Base-by-base conservation (phyloP, 2,797 vertebrate species). In the Helostoma temminkii region DNA sequence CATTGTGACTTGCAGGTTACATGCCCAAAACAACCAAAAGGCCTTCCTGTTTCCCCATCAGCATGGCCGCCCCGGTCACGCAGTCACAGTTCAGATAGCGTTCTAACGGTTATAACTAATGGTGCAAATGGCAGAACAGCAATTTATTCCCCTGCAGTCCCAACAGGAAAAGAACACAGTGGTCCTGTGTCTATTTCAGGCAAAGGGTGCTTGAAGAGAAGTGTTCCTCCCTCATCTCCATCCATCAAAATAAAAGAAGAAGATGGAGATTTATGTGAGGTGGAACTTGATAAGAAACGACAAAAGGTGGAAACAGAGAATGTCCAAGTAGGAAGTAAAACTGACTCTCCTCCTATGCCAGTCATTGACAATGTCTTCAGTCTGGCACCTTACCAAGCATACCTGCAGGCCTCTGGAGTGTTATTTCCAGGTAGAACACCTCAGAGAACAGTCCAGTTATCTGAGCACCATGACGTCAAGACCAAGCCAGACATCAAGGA, bases 291-390 rank as follows among this genome's bases (percentile, higher is more conserved):
- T 4, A 70, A 53, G 39, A 93, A 92, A 77, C 78, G 54, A 50
- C 82, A 66, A 39, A 90, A 75, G 63, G 14, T 82, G 22, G 76
- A 90, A 80, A 59, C 1, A 5, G 75, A 75, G 22, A 57, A 34
- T 24, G 9, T 3, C 10, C 19, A 48, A 43, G 43, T 25, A 15
- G 59, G 28, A 48, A 63, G 45, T 42, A 30, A 66, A n/a, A 75
- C 88, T 0, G 49, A 80, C 6, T 97, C 94, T 7, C 96, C 96
- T 1, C 96, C 95, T 0, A 97, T 99, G 98, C 97, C 97, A 0
- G 86, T 98, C 32, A 99, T 99, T 56, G 94, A 97, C 83, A 96
- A 92, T 0, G 97, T 98, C 42, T 99, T 98, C 80, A 98, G 97
- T 75, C 85, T 99, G 88, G 98, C 97, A 0, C 95, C 96, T 2